These are phyloP conservation scores for Paraescarpia echinospica DNA, from an alignment of 1,140 invertebrate genomes.

Conservation along the genomic window DNA sequence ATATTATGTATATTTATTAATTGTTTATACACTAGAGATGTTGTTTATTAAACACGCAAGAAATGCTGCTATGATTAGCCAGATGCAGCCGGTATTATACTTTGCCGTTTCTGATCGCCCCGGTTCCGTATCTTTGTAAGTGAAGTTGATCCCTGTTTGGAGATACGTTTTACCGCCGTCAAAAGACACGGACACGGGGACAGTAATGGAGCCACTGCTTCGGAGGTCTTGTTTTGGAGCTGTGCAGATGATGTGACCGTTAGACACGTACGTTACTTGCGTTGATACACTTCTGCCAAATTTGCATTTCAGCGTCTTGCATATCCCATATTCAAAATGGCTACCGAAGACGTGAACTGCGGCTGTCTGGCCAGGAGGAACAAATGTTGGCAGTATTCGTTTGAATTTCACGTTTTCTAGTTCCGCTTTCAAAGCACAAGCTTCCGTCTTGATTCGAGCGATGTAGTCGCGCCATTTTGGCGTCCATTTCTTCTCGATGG, in stretches of 20 bases:
- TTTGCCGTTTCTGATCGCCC: too few species aligned
- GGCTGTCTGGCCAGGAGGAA: conserved; percentile 6
- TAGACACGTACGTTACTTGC: conserved; percentile 29
- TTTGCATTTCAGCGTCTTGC: conserved; percentile 30
- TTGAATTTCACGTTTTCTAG: background rate
- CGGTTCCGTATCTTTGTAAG: background rate
- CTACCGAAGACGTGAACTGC: conserved; percentile 35
- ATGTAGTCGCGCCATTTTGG: conserved; percentile 34
- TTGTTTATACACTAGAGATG: too few species aligned
- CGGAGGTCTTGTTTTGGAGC: background rate
- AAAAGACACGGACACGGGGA: conserved; percentile 14
- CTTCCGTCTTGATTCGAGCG: conserved; percentile 28
- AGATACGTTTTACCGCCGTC: conserved; percentile 7
- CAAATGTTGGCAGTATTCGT: conserved; percentile 32
- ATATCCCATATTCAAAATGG: conserved; percentile 33
- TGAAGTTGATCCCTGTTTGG: background rate
- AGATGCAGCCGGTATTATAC: too few species aligned
- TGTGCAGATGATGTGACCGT: conserved; percentile 25
- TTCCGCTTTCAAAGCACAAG: conserved; percentile 27
- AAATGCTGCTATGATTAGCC: background rate
- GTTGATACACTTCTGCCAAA: conserved; percentile 26
- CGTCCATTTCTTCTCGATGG: conserved; percentile 36
- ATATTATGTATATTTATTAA: too few species aligned
- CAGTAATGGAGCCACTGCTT: background rate
- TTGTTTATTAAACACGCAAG: background rate